These are phyloP conservation scores for Drosophila lacertosa DNA, from an alignment of 1,140 invertebrate genomes.

Conservation along the genomic window DNA sequence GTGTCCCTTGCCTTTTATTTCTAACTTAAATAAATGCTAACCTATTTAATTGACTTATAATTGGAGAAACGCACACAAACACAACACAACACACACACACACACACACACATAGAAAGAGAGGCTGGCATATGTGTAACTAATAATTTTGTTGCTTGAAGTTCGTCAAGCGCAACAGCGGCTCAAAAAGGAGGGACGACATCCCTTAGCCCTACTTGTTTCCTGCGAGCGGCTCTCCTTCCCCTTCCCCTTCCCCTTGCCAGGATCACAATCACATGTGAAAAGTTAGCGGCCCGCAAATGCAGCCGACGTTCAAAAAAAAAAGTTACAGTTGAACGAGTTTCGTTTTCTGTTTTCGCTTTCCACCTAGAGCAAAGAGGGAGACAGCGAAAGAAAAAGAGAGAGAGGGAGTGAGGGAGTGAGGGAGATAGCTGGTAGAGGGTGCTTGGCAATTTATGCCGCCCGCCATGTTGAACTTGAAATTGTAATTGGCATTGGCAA, in stretches of 20 bases:
- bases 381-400: not conserved
- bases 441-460: constrained; percentile 65
- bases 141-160: constrained; percentile 76
- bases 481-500: constrained; percentile 81
- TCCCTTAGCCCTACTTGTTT: constrained; percentile 10
- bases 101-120: not conserved
- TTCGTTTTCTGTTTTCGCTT: constrained; percentile 38
- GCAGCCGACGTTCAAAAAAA: constrained; percentile 34
- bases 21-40: constrained; percentile 72
- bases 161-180: constrained; percentile 77
- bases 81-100: not conserved
- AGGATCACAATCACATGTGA: constrained; percentile 71
- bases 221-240: too few species aligned
- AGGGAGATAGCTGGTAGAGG: not conserved
- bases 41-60: constrained; percentile 84
- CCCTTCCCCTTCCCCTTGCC: constrained; percentile 9
- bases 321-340: constrained; percentile 75
- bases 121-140: constrained; percentile 70
- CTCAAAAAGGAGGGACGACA: constrained; percentile 13
- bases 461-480: constrained; percentile 83
- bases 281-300: constrained; percentile 65
- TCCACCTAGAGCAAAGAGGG: constrained; percentile 17
- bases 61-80: constrained; percentile 72
- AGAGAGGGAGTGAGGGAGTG: not conserved
- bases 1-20: constrained; percentile 75